Percentiles rank a stretch among this genome's conserved stretches.
These are phyloP conservation scores for Tetragonula clypearis DNA, from an alignment of 1,140 invertebrate species.

Conservation along the genomic window DNA sequence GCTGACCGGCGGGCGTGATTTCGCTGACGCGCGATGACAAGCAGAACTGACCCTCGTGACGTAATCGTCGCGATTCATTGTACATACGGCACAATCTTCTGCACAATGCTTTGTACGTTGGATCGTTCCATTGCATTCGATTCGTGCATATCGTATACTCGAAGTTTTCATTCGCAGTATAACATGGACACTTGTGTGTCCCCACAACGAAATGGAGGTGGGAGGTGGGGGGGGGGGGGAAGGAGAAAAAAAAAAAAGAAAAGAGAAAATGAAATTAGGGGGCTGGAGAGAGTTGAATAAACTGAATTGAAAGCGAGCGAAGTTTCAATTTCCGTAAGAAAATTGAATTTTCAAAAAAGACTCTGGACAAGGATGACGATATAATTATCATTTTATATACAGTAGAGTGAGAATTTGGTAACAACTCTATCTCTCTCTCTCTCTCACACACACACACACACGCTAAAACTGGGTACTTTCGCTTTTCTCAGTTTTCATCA, in stretches of 20 bases:
- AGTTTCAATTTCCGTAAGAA: too few relatives aligned
- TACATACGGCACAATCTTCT: background rate
- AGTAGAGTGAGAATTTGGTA: background rate
- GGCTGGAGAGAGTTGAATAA: too few relatives aligned
- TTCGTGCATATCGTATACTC: background rate
- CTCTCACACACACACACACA: too few relatives aligned
- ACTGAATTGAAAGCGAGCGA: too few relatives aligned
- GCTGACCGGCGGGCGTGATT: conserved; percentile 5
- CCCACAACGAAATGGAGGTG: too few relatives aligned
- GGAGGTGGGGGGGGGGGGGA: too few relatives aligned
- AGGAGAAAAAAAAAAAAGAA: too few relatives aligned
- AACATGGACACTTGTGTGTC: background rate
- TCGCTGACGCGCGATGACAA: conserved; percentile 37
- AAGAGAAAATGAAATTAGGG: too few relatives aligned
- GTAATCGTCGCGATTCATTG: conserved; percentile 36
- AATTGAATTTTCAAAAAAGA: too few relatives aligned
- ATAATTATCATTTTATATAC: too few relatives aligned
- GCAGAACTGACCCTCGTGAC: conserved; percentile 39
- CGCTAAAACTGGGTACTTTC: background rate
- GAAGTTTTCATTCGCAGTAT: background rate
- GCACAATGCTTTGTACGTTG: background rate
- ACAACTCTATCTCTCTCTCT: too few relatives aligned
- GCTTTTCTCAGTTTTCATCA: background rate
- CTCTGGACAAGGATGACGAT: too few relatives aligned
- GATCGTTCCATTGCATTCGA: background rate